These are phyloP conservation scores for Erebia ligea DNA, from an alignment of 2,888 invertebrate species.

Conservation along the genomic window DNA sequence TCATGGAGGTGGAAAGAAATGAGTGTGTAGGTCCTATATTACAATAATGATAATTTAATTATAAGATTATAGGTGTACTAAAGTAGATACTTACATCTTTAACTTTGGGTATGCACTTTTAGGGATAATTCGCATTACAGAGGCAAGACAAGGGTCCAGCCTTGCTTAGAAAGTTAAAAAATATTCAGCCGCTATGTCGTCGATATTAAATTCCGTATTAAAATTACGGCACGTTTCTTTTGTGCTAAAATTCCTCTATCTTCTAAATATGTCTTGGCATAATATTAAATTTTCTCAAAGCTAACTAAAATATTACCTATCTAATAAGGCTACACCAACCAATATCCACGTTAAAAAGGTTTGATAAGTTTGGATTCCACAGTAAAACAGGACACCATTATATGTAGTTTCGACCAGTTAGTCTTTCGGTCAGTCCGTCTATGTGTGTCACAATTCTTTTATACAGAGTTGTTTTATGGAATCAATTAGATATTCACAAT, in stretches of 20 bases:
- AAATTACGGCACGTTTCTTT: constrained; percentile 37
- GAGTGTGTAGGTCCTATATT: no score
- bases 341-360: no score
- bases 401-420: no score
- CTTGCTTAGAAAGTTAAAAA: constrained; percentile 23
- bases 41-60: no score
- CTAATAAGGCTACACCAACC: neutral
- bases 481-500: neutral
- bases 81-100: neutral
- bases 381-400: no score
- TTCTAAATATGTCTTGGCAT: neutral
- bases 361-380: no score
- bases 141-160: neutral
- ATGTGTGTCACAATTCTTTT: no score
- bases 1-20: no score
- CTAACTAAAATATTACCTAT: neutral
- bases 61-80: no score
- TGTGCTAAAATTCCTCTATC: constrained; percentile 16
- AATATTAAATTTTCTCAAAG: neutral
- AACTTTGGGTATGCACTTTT: neutral
- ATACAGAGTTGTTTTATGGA: no score
- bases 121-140: neutral
- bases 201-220: constrained; percentile 44
- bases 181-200: constrained; percentile 38
- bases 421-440: no score